Base-by-base conservation (phyloP, 53 echinoderm and acorn worm genomes). In the Echinarachnius parma region DNA sequence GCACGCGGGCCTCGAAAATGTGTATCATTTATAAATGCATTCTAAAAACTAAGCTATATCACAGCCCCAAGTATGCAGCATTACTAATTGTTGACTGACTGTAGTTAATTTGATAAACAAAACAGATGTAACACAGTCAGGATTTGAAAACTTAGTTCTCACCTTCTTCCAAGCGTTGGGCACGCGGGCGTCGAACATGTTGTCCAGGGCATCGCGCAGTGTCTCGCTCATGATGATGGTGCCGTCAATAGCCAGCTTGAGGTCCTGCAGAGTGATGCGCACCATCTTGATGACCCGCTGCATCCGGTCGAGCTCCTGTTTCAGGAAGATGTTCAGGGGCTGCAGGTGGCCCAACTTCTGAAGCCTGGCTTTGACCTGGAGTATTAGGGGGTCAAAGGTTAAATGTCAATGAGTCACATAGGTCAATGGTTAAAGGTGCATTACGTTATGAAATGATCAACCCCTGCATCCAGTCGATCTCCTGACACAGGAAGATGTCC, bases 151-250 rank as follows among this genome's bases (percentile, higher is more conserved):
- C 7, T 21, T 1, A n/a, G 3, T 2, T 31, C 67, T 60, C 19
- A 92, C 92, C 89, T 93, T 93, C 69, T 77, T 86, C 93, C 93
- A 95, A 2, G 75, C 48, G 29, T 29, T 64, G 10, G 96, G 96
- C 50, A 96, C 96, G 67, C 96, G 84, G 39, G 96, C 96, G 80
- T 96, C 96, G 46, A 83, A 96, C 77, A 96, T 96, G 59, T 96
- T 96, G 42, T 96, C 96, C 66, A 96, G 77, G 5, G 96, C 96
- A 62, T 96, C 96, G 36, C 90, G 78, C 3, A 96, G 85, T 31
- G 80, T 96, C 80, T 96, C 96, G 77, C 96, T 96, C 96, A 96
- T 96, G 80, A 96, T 96, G 83, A 96, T 96, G 60, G 96, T 96
- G 59, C 96, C 96, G 45, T 96, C 96, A 19, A 96, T 96, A 46